A percentile compares a stretch with the other conserved stretches of the same genome.
These are phyloP conservation scores for Dermatophagoides farinae DNA, from an alignment of 1,140 invertebrate genomes.

Conservation along the genomic window DNA sequence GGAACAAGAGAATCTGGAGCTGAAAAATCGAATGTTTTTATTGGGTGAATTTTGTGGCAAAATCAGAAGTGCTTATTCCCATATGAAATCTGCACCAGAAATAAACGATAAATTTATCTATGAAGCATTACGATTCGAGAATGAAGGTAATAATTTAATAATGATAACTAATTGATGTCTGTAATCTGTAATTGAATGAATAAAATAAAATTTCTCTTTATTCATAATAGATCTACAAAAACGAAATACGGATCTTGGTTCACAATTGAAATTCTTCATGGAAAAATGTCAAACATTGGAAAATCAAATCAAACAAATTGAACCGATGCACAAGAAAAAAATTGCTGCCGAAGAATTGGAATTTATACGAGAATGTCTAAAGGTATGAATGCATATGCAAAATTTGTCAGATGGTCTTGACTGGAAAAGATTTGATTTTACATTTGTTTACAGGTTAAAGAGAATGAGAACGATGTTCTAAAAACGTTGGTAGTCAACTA, in stretches of 20 bases:
- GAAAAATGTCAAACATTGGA: not conserved
- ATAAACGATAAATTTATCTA: not conserved
- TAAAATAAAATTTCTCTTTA: not conserved
- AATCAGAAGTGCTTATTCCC: not conserved
- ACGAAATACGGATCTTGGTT: not conserved
- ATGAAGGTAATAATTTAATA: not conserved
- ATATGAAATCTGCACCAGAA: not conserved
- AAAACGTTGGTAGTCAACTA: not conserved
- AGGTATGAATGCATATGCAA: too few species aligned
- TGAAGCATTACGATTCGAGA: not conserved
- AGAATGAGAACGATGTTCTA: not conserved
- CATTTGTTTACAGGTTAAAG: too few species aligned
- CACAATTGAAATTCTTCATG: not conserved
- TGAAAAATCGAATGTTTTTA: slow-evolving; percentile 6
- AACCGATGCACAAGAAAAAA: not conserved
- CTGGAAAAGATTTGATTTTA: too few species aligned
- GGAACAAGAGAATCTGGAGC: not conserved
- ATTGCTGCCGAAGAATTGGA: too few species aligned
- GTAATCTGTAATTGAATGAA: not conserved
- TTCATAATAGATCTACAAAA: not conserved
- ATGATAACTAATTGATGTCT: not conserved
- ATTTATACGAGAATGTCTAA: too few species aligned
- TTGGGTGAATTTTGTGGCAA: slow-evolving; percentile 1
- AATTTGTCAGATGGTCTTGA: too few species aligned
- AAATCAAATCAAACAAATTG: not conserved